A percentile compares a stretch with the other conserved stretches of the same genome.
These are phyloP conservation scores for Agrilus cyanescens DNA, from an alignment of 2,888 invertebrate species.

Conservation along the genomic window DNA sequence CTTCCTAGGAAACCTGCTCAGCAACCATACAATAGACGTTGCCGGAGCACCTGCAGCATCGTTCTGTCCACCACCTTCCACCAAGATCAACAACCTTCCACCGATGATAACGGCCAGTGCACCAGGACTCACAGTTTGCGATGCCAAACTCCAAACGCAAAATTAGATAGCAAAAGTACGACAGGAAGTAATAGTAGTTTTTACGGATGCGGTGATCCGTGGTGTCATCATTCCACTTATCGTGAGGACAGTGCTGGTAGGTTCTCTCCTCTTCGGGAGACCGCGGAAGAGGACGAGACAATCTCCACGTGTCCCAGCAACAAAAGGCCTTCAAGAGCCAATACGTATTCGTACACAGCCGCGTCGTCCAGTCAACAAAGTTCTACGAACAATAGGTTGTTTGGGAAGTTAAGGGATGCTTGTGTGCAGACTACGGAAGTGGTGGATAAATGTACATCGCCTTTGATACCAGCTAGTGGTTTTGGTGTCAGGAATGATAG, in stretches of 20 bases:
- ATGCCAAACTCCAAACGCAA: conserved; percentile 32
- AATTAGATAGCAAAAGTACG: conserved; percentile 14
- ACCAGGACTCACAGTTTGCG: conserved; percentile 34
- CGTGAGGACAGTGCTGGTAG: conserved; percentile 21
- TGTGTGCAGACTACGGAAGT: conserved; percentile 42
- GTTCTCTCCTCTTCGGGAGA: conserved; percentile 34
- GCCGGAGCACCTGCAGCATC: conserved; percentile 58
- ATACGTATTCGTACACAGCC: conserved; percentile 25
- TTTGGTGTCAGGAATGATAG: conserved; percentile 13
- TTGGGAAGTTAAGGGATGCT: conserved; percentile 34
- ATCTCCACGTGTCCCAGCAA: conserved; percentile 12
- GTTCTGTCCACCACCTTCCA: conserved; percentile 43
- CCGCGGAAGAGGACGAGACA: conserved; percentile 32
- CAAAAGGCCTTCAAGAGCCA: conserved; percentile 23
- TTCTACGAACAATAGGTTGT: conserved; percentile 14
- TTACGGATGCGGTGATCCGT: conserved; percentile 36
- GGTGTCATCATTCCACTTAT: conserved; percentile 33
- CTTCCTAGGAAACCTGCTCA: conserved; percentile 25
- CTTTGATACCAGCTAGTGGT: conserved; percentile 24
- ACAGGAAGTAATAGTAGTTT: conserved; percentile 13
- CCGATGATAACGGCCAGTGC: conserved; percentile 18
- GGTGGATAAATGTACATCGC: conserved; percentile 35
- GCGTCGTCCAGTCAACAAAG: conserved; percentile 26
- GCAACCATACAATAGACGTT: conserved; percentile 39
- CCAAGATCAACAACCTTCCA: conserved; percentile 24